A percentile compares a stretch with the other conserved stretches of the same genome.
Conservation (phyloP, 1,140 invertebrate genomes). For the Anastrepha obliqua region DNA sequence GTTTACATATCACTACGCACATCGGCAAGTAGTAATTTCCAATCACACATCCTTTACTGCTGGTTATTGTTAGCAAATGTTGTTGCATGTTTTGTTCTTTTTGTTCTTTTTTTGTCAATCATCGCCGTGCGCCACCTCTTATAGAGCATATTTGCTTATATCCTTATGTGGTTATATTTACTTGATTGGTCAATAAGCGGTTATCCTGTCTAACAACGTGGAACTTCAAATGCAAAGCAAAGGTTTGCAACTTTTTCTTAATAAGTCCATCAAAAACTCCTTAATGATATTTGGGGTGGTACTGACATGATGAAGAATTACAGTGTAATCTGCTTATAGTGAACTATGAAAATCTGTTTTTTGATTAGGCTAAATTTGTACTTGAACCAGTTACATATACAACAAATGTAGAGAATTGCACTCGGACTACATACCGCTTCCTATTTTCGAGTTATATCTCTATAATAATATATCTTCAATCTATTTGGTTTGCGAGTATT, state of each 20-base stretch:
- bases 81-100: no score
- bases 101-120: slow-evolving; percentile 20
- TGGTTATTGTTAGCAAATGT: not conserved
- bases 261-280: not conserved
- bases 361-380: no score
- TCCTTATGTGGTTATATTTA: not conserved
- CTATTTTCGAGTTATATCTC: no score
- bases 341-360: not conserved
- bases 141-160: slow-evolving; percentile 62
- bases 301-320: not conserved
- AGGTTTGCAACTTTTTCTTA: slow-evolving; percentile 12
- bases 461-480: no score
- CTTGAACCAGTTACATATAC: no score
- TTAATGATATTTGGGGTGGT: not conserved
- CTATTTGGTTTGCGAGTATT: no score
- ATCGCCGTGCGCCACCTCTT: slow-evolving; percentile 1
- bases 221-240: slow-evolving; percentile 19
- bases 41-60: not conserved
- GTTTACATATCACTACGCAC: not conserved
- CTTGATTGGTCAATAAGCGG: slow-evolving; percentile 39
- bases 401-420: no score
- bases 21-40: not conserved
- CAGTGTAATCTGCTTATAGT: not conserved
- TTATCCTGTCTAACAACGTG: not conserved
- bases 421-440: no score